Evolutionary conservation across 2,888 invertebrate genomes (phyloP), one percentile per base, ranked within the genome.

Genomic region (Andrena hattorfiana): DNA sequence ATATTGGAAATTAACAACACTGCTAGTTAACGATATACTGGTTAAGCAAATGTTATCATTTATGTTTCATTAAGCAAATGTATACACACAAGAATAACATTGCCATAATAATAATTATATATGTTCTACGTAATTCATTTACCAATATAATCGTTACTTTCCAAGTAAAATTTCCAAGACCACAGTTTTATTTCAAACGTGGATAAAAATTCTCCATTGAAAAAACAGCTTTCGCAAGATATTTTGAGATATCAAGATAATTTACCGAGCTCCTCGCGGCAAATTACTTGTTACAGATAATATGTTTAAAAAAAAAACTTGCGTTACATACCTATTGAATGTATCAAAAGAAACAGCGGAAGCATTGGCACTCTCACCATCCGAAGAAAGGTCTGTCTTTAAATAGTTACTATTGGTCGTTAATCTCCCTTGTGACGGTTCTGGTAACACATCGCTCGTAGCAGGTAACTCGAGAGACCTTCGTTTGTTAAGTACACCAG

Each of bases 391-490:
- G 20, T 83, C 77, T 13, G 75, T n/a, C 66, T 69, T 87, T 59
- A 76, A 77, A 83, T 68, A 74, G 68, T 69, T 63, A 30, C 81
- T 82, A 56, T 23, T 67, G 35, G 59, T 70, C 28, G 59, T 63
- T 32, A 83, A 49, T 60, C 68, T 83, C 49, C 64, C 13, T 51
- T 77, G 79, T 28, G 62, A 69, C 30, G 69, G 85, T 49, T 87
- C 86, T 60, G 83, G 79, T 30, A 73, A 68, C 10, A 75, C 69
- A 49, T 90, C 90, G 23, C 42, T 78, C n/a, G 85, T 78, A 59
- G 89, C 88, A 62, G 81, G 84, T 10, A 87, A 85, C 64, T 91
- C 91, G 16, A 90, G 85, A 59, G 91, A 91, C 66, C 88, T 84
- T 69, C 90, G 85, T 70, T 89, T 88, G 48, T 76, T 78, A 73